A percentile compares a stretch with the other conserved stretches of the same genome.
Evolutionary conservation across 2,888 invertebrate species (phyloP).

Genomic region (Deilephila elpenor): DNA sequence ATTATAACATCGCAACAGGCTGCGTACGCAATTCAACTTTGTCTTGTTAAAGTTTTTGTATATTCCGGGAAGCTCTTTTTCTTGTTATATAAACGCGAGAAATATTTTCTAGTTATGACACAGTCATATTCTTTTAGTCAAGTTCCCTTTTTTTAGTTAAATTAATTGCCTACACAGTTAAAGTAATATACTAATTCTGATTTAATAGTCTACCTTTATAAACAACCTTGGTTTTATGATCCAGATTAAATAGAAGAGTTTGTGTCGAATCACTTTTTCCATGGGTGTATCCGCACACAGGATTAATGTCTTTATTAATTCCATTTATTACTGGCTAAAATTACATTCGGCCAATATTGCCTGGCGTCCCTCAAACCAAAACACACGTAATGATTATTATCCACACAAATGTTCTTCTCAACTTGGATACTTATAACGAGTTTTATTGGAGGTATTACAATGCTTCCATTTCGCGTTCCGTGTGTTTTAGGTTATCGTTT

Average conservation of each 20-base stretch:
- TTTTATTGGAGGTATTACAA: slow-evolving; percentile 30
- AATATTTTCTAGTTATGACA: neutral
- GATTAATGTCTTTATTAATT: neutral
- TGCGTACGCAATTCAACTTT: slow-evolving; percentile 62
- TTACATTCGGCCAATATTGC: neutral
- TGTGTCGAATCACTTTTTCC: neutral
- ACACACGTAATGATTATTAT: slow-evolving; percentile 21
- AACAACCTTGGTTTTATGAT: neutral
- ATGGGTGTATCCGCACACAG: neutral
- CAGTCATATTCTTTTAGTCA: neutral
- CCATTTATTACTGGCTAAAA: slow-evolving; percentile 11
- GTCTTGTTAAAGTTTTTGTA: slow-evolving; percentile 58
- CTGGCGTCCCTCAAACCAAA: slow-evolving; percentile 11
- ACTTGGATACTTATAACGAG: slow-evolving; percentile 34
- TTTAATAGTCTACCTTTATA: neutral
- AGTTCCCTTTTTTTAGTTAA: no score
- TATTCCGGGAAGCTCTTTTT: slow-evolving; percentile 46
- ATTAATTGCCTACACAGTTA: no score
- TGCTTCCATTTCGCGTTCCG: slow-evolving; percentile 26
- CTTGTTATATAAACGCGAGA: neutral
- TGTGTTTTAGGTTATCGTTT: slow-evolving; percentile 28
- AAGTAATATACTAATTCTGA: no score
- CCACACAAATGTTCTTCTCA: slow-evolving; percentile 37
- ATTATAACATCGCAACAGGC: slow-evolving; percentile 57
- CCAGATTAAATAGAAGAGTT: slow-evolving; percentile 5